Evolutionary conservation across 2,888 invertebrate species (phyloP), one percentile per base, ranked within the genome.

Genomic region (Aelia acuminata): DNA sequence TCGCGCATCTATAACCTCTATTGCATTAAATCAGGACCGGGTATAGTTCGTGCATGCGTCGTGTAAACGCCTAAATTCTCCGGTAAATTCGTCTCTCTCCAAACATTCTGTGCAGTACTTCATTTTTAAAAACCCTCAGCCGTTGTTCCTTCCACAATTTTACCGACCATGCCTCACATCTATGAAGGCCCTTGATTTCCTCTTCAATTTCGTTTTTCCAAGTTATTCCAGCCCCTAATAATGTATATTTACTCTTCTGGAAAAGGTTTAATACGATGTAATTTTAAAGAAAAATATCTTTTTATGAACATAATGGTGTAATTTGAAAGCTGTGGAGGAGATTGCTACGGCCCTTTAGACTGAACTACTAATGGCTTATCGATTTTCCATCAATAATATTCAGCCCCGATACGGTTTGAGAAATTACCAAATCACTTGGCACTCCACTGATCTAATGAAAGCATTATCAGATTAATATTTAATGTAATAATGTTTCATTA

Each of bases 361-460:
- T 80, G 80, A 11, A 43, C 3, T 80, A 80, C 80, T 80, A 43
- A 80, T 80, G 8, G 43, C 80, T 4, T 80, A 80, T 80, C 43
- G 80, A 80, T 80, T 80, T 80, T 20, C 80, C 80, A 80, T 80
- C 80, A 80, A 80, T 80, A 80, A 80, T 80, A 4, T 80, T 47
- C 80, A 80, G 43, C 10, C 7, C 80, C 43, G 43, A 80, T 47
- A 80, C 80, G 43, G 22, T 20, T 43, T 43, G 80, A 39, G 43
- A 80, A 80, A 80, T 80, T 80, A 80, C 80, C 35, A 80, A 47
- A n/a, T 47, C 80, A 39, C 43, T 80, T 47, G 80, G 43, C 43
- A 80, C 39, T 13, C 39, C 22, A 47, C 43, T 80, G 13, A 80
- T 80, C n/a, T 80, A 43, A 13, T 39, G 43, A 80, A 43, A 39